Percentiles rank a stretch among this genome's conserved stretches.
These are phyloP conservation scores for Brachyopa scutellaris DNA, from an alignment of 2,888 invertebrate genomes.

Conservation along the genomic window DNA sequence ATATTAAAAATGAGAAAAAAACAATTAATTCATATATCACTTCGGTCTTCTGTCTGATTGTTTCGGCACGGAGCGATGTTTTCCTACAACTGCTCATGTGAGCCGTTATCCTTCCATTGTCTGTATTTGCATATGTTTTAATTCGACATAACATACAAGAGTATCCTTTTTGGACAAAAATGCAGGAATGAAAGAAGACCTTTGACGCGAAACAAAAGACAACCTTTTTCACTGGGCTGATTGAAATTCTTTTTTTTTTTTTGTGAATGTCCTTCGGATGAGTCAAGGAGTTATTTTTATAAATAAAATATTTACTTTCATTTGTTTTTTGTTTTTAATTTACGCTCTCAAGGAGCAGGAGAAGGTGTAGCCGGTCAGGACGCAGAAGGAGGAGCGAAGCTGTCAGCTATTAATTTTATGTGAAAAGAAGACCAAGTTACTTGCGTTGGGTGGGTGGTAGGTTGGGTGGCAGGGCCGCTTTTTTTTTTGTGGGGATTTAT, in stretches of 20 bases:
- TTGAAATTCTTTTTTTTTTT: slow-evolving; percentile 52
- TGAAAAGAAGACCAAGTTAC: slow-evolving; percentile 3
- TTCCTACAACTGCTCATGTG: neutral
- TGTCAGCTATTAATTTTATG: slow-evolving; percentile 62
- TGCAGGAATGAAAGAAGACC: neutral
- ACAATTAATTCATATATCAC: slow-evolving; percentile 47
- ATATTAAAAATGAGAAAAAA: slow-evolving; percentile 51
- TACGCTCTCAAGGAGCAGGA: neutral
- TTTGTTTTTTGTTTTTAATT: slow-evolving; percentile 32
- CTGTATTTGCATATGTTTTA: slow-evolving; percentile 70
- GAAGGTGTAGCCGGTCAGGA: neutral
- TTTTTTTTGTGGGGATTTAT: slow-evolving; percentile 44
- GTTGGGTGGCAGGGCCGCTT: neutral
- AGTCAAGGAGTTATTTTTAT: slow-evolving; percentile 40
- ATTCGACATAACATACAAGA: slow-evolving; percentile 64
- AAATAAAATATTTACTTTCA: slow-evolving; percentile 70
- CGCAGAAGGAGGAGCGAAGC: slow-evolving; percentile 8
- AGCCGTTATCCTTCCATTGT: slow-evolving; percentile 35
- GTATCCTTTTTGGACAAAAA: slow-evolving; percentile 40
- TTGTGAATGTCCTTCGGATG: slow-evolving; percentile 36
- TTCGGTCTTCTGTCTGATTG: neutral
- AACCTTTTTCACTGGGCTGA: slow-evolving; percentile 35
- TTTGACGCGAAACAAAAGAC: slow-evolving; percentile 29
- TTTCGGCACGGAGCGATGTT: too few species aligned
- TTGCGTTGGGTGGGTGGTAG: neutral